Evolutionary conservation across 2,113 vertebrate genomes (phyloP).

Genomic region (Donacobius atricapilla): DNA sequence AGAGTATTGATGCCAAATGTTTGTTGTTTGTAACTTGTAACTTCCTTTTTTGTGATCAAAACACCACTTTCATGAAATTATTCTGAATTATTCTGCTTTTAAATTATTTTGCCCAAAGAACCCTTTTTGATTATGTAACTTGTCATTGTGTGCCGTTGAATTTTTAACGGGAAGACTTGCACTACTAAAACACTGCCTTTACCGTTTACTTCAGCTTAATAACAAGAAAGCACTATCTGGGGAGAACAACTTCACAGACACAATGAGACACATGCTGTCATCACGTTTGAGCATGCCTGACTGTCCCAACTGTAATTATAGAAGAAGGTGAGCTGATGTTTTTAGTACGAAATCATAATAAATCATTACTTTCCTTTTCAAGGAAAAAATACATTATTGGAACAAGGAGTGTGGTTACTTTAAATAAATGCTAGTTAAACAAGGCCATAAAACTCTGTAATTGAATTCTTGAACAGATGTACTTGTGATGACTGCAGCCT

Average conservation of each 20-base stretch:
- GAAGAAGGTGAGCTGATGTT: constrained; percentile 83
- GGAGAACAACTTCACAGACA: constrained; percentile 93
- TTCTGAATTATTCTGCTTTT: neutral
- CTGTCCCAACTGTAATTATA: constrained; percentile 97
- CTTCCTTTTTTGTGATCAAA: neutral
- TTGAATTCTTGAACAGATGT: constrained; percentile 78
- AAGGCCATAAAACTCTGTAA: neutral
- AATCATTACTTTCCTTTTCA: neutral
- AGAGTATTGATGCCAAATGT: neutral
- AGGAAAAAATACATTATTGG: neutral
- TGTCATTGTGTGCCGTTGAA: neutral
- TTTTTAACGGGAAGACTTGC: neutral
- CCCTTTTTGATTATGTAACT: neutral
- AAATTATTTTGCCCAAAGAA: neutral
- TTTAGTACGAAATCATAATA: constrained; percentile 23
- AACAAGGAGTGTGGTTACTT: neutral
- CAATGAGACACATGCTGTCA: constrained; percentile 92
- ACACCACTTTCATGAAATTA: neutral
- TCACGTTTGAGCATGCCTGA: constrained; percentile 91
- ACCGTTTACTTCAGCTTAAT: constrained; percentile 77
- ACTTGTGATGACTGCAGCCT: constrained; percentile 98
- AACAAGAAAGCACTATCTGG: constrained; percentile 85
- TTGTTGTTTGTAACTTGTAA: neutral
- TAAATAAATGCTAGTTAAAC: neutral
- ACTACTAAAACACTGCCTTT: constrained; percentile 30